Conservation (phyloP, 2,797 vertebrate genomes). For the Glossophaga mutica region DNA sequence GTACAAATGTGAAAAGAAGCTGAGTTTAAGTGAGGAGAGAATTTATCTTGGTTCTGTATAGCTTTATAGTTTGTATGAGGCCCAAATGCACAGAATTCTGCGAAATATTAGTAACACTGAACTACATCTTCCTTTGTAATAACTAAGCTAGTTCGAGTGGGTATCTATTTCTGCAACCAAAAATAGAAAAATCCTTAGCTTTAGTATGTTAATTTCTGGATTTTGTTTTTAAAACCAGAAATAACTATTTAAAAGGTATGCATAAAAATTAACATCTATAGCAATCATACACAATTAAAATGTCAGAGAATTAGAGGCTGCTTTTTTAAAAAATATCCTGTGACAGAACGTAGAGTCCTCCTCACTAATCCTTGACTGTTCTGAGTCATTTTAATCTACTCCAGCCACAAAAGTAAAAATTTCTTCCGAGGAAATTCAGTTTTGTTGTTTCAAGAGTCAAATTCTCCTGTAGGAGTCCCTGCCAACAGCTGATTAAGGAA, state of each 20-base stretch:
- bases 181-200: not conserved
- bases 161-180: not conserved
- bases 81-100: not conserved
- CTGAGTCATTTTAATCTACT: constrained; percentile 33
- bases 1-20: not conserved
- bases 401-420: not conserved
- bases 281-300: constrained; percentile 14
- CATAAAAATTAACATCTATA: not conserved
- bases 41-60: not conserved
- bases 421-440: not conserved
- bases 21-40: not conserved
- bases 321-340: not conserved
- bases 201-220: not conserved
- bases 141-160: not conserved
- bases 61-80: not conserved
- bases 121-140: not conserved
- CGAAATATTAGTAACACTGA: not conserved
- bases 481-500: not conserved
- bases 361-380: not conserved
- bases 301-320: not conserved
- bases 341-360: not conserved
- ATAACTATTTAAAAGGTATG: not conserved
- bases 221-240: not conserved
- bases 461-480: not conserved
- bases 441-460: not conserved